Evolutionary conservation across 1,140 invertebrate genomes (phyloP).

Genomic region (fruit fly (Drosophila melanogaster)): Release_6_plus_ISO1_MT NT_033779.5:1349501-1350000

Average conservation of each 20-base stretch:
- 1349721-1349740: constrained; percentile 81
- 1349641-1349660: too few relatives aligned
- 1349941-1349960: constrained; percentile 72
- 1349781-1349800: constrained; percentile 2
- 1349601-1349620: too few relatives aligned
- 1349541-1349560: too few relatives aligned
- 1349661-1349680: background rate
- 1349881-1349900: constrained; percentile 20
- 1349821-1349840: constrained; percentile 10
- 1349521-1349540: background rate
- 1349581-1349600: background rate
- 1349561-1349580: too few relatives aligned
- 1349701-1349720: constrained; percentile 51
- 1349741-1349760: constrained; percentile 47
- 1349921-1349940: background rate
- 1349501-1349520: background rate
- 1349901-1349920: background rate
- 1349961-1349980: constrained; percentile 83
- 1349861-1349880: constrained; percentile 79
- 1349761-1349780: constrained; percentile 36
- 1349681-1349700: constrained; percentile 16
- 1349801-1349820: background rate
- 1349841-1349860: constrained; percentile 67
- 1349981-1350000: constrained; percentile 44
- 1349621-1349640: too few relatives aligned